phyloP scores from a whole-genome alignment of 2,888 invertebrate species.

The Leistus spinibarbis region DNA sequence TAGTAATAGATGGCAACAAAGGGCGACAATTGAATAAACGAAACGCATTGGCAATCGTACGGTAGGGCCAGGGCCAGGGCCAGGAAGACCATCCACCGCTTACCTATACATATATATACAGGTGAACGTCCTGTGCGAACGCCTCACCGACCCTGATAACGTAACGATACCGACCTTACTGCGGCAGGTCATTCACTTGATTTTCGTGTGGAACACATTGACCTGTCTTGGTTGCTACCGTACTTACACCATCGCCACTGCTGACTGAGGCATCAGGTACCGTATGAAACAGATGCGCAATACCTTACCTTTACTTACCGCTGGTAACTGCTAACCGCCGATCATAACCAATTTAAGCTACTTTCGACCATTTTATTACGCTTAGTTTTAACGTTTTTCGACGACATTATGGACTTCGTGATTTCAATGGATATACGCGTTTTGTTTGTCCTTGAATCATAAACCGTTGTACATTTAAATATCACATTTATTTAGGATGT shows the following conservation, averaged over 20 bases:
- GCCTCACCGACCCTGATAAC: slow-evolving; percentile 37
- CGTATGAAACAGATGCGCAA: neutral
- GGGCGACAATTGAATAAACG: too few species aligned
- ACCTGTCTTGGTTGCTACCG: slow-evolving; percentile 10
- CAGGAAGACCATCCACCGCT: neutral
- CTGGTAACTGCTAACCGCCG: neutral
- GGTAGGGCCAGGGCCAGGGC: neutral
- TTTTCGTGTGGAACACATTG: slow-evolving; percentile 39
- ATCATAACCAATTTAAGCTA: neutral
- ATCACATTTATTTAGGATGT: too few species aligned
- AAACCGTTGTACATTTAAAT: too few species aligned
- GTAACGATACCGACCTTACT: slow-evolving; percentile 37
- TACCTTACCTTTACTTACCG: neutral
- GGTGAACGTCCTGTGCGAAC: slow-evolving; percentile 35
- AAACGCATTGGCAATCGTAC: neutral
- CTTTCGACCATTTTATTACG: neutral
- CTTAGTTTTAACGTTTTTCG: too few species aligned
- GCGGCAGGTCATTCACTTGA: slow-evolving; percentile 37
- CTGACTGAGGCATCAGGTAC: neutral
- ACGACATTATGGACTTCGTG: too few species aligned
- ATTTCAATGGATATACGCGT: too few species aligned
- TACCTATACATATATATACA: neutral
- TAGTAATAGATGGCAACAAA: neutral
- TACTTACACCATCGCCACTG: neutral
- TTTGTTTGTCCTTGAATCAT: too few species aligned